Base-by-base conservation (phyloP, 2,888 invertebrate species). In the Junonia oenone region DNA sequence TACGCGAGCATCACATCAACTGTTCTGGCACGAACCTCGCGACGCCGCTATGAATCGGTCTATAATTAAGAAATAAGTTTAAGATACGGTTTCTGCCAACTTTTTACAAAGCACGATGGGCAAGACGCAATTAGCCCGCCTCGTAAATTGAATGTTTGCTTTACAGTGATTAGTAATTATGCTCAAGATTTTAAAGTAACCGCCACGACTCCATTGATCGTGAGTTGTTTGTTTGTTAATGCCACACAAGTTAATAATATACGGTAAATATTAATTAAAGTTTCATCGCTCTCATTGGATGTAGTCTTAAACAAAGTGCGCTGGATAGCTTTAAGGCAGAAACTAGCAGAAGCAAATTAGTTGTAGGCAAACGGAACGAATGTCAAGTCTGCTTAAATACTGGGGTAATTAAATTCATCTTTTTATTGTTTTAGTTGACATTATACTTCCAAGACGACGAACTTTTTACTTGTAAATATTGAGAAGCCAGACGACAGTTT, bases 71-170 rank as follows among this genome's bases (percentile, higher is more conserved):
- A 89, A 90, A 88, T 90, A 89, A 89, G 85, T 85, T 62, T 84
- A 83, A 89, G 86, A 85, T 88, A 85, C 81, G 76, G 82, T 87
- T 88, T 89, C 78, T 90, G 82, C 79, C 77, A 76, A 78, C 76
- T 87, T 87, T 88, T 88, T 90, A 85, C 84, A 78, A 81, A 83
- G 78, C 80, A 69, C 81, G 78, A 81, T 81, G 77, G 76, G 75
- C 76, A 77, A 79, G 77, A 71, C 74, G 86, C 89, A 88, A 90
- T 90, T 89, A 90, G 84, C 83, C 87, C 78, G 86, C 83, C 88
- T 86, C 81, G 85, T 87, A 89, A 89, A 90, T 90, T 89, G 89
- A 89, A 90, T 90, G 88, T 90, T 90, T 89, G 88, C 88, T 88
- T 87, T 87, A 85, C 83, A 85, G 86, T 85, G 86, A 89, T 88